Base-by-base conservation (phyloP, 1,140 invertebrate genomes). In the Micrasema longulum region DNA sequence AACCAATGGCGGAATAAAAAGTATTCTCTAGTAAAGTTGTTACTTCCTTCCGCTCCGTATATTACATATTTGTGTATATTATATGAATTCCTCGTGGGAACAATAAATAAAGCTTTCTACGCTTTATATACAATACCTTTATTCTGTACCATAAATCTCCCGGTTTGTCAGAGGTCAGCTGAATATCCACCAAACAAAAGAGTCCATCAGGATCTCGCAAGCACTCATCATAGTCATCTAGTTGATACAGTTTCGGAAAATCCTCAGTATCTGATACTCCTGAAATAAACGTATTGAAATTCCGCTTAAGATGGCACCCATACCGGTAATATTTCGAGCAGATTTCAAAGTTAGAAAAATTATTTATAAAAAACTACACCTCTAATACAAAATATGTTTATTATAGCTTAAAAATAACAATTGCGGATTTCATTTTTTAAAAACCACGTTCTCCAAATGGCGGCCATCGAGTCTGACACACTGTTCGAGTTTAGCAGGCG, bases 161-260 rank as follows among this genome's bases (percentile, higher is more conserved):
- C 3, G 65, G 65, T 12, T 53, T 9, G 1, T 53, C 65, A 11
- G 65, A 79, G 65, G 62, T 77, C 71, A 88, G 79, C 16, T 85
- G 78, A 7, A 81, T 79, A 69, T 85, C 85, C 0, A 83, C 79
- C 45, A 87, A 60, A 68, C 87, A 88, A 72, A 87, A 88, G 3
- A 75, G 71, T 10, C 73, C 78, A 0, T 69, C 68, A 0, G 76
- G 48, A 6, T 75, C 10, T 31, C 77, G 7, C 64, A 86, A 73
- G 63, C 87, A 88, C 0, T 76, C 69, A 14, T 81, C 79, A 62
- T 84, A 87, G 67, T 86, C 81, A 26, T 88, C 86, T 67, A 87
- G 71, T 9, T 74, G 74, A 68, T 80, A 84, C 2, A 88, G 47
- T 0, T 80, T 64, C 0, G 87, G 87, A 84, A 88, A 84, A 69